Evolutionary conservation across 2,888 invertebrate species (phyloP), one percentile per base, ranked within the genome.

Genomic region (Ecliptopera silaceata): DNA sequence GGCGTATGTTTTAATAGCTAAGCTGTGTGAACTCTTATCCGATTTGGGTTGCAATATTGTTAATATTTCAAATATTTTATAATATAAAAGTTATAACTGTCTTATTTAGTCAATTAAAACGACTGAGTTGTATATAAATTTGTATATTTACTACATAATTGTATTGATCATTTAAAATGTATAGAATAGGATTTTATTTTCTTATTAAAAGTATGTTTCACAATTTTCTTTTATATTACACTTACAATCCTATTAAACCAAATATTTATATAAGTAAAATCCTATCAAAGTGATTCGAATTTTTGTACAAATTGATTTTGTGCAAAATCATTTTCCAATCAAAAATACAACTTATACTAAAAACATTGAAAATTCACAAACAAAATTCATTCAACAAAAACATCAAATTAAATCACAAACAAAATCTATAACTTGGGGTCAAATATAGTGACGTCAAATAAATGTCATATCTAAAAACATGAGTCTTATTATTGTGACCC

Each of bases 81-180:
- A 38, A 5, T 15, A 13, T 38, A 22, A 36, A 11, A 36, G 41
- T 50, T 47, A 13, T 42, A 43, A 22, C 38, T 26, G 34, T 52
- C 41, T 46, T 38, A 42, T 42, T 47, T 43, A 58, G 47, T 48
- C 49, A 60, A 59, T 53, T 52, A 49, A 63, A 62, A 61, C 47
- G 59, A 66, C 64, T 63, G 61, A 66, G 36, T 52, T 67, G 64
- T 70, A 56, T 52, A 66, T 65, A 65, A 58, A 63, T 8, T 11
- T 52, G 52, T 60, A 54, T 61, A 55, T 56, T 63, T 32, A 36
- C 12, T 42, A 49, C 12, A 52, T 53, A 60, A 58, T 43, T 59
- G 42, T 63, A 47, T 44, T 47, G 53, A 34, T 47, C 20, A 39
- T 58, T 53, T 15, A 29, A 56, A 41, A 48, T 63, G 50, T 62